phyloP scores from a whole-genome alignment of 2,797 vertebrate species.

The Eremophila alpestris region DNA sequence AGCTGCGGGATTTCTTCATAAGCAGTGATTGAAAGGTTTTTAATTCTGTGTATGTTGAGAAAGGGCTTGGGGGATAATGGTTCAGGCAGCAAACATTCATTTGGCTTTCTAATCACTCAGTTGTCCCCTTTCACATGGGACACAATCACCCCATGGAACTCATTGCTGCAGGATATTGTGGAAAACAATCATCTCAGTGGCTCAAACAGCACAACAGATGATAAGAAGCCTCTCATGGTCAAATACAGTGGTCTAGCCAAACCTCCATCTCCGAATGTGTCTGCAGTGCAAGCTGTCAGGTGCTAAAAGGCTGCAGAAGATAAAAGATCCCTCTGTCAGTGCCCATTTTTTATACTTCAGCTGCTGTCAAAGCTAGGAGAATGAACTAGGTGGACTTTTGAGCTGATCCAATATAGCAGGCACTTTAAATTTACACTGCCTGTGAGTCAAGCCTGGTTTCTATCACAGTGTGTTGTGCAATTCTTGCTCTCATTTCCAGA shows the following conservation, averaged over 20 bases:
- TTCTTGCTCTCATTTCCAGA: background rate
- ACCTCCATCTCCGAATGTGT: background rate
- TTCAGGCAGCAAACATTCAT: background rate
- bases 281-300: background rate
- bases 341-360: background rate
- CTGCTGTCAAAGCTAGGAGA: background rate
- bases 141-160: background rate
- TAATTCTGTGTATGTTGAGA: background rate
- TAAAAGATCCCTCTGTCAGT: background rate
- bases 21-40: background rate
- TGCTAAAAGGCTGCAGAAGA: background rate
- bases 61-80: background rate
- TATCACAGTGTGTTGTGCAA: conserved; percentile 4
- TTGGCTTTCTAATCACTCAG: background rate
- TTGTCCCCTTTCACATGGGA: background rate
- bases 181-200: background rate
- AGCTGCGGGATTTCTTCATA: background rate
- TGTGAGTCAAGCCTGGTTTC: conserved; percentile 7
- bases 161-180: background rate
- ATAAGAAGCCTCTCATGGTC: background rate
- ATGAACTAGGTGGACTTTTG: background rate
- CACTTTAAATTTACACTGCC: conserved; percentile 23
- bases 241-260: background rate
- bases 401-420: background rate
- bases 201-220: background rate